These are phyloP conservation scores for Cololabis saira DNA, from an alignment of 2,113 vertebrate genomes.

Conservation along the genomic window DNA sequence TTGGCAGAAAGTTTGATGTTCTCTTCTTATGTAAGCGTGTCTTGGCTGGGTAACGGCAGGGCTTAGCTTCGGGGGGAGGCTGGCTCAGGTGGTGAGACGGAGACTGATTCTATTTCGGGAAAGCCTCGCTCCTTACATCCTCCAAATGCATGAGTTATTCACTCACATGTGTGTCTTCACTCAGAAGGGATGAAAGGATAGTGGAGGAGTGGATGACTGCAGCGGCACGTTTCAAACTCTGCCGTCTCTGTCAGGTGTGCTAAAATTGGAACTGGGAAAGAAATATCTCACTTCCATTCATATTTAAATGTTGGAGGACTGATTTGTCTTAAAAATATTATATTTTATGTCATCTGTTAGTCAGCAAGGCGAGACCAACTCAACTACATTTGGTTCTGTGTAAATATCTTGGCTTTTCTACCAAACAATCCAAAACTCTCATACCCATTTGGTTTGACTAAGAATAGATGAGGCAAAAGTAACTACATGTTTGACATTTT, in stretches of 20 bases:
- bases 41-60: conserved; percentile 51
- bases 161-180: conserved; percentile 37
- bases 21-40: conserved; percentile 69
- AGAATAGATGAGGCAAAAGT: too few relatives aligned
- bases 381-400: neutral
- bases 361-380: rapidly evolving
- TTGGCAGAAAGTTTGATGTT: conserved; percentile 59
- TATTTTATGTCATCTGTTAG: neutral
- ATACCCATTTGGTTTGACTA: too few relatives aligned
- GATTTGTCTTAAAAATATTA: rapidly evolving
- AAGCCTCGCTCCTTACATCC: conserved; percentile 37
- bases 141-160: conserved; percentile 59
- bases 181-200: conserved; percentile 39
- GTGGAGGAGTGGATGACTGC: neutral
- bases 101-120: conserved; percentile 70
- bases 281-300: neutral
- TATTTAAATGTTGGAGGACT: neutral
- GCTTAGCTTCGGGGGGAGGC: conserved; percentile 57
- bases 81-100: conserved; percentile 68
- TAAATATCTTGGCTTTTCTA: neutral
- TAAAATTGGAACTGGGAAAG: neutral
- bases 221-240: conserved; percentile 2
- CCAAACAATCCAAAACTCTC: neutral
- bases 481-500: too few relatives aligned
- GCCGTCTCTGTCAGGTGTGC: neutral